Conservation (phyloP, 2,888 invertebrate species). For the Apeira syringaria region DNA sequence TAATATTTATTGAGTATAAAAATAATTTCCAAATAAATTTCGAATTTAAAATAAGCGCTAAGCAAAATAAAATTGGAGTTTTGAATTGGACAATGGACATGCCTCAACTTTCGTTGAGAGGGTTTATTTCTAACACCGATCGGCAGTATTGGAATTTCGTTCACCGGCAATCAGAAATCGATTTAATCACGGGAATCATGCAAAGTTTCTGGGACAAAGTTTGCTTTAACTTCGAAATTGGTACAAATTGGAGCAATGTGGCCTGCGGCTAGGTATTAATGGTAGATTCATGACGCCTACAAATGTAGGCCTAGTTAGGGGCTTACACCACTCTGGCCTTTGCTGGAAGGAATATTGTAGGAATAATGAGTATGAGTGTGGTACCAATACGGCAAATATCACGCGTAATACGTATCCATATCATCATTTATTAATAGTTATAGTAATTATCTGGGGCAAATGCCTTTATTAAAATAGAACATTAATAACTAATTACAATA, state of each 20-base stretch:
- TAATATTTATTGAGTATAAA: too few species aligned
- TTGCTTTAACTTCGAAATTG: conserved; percentile 74
- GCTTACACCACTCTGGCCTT: conserved; percentile 38
- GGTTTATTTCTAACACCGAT: conserved; percentile 71
- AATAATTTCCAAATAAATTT: too few species aligned
- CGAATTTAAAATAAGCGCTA: too few species aligned
- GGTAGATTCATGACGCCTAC: conserved; percentile 67
- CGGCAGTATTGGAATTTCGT: conserved; percentile 70
- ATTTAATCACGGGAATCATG: conserved; percentile 80
- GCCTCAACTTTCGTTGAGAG: conserved; percentile 54
- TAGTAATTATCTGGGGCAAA: too few species aligned
- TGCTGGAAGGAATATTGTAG: conserved; percentile 31
- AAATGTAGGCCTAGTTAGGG: conserved; percentile 43
- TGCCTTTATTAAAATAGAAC: too few species aligned
- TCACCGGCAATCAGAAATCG: conserved; percentile 77
- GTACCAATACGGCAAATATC: too few species aligned
- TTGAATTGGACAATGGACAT: conserved; percentile 70
- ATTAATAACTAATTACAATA: too few species aligned
- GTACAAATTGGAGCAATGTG: conserved; percentile 77
- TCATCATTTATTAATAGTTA: too few species aligned
- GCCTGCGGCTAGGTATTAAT: conserved; percentile 75
- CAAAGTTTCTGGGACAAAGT: conserved; percentile 71
- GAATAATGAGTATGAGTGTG: too few species aligned
- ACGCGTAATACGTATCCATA: too few species aligned
- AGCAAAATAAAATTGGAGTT: conserved; percentile 57